Percentiles rank a stretch among this genome's conserved stretches.
Evolutionary conservation across 2,113 vertebrate species (phyloP).

Genomic region (Physeter macrocephalus): DNA sequence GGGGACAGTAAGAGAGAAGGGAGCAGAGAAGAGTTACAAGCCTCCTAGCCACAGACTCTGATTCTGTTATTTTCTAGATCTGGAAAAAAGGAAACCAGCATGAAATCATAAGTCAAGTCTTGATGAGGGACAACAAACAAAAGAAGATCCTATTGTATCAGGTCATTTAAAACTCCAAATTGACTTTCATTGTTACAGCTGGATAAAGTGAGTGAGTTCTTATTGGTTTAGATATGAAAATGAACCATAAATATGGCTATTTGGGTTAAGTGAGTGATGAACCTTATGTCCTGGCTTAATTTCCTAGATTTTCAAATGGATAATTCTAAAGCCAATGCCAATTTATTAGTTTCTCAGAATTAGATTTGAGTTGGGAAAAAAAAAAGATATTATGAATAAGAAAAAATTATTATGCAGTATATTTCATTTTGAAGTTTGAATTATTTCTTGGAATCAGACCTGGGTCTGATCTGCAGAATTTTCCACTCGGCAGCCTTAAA

Average conservation of each 20-base stretch:
- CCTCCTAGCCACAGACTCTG: background rate
- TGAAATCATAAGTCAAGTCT: background rate
- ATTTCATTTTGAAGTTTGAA: conserved; percentile 6
- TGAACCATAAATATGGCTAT: background rate
- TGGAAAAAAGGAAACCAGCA: background rate
- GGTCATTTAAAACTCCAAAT: background rate
- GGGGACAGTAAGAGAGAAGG: background rate
- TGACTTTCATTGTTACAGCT: conserved; percentile 7
- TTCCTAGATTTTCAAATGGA: conserved; percentile 10
- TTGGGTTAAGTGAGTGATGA: background rate
- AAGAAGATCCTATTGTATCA: background rate
- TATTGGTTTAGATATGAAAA: background rate
- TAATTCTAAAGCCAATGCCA: conserved; percentile 1
- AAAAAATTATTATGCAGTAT: background rate
- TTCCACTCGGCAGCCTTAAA: conserved; percentile 19
- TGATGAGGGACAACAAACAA: background rate
- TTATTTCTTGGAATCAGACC: conserved; percentile 37
- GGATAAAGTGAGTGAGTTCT: background rate
- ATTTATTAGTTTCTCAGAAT: conserved; percentile 33
- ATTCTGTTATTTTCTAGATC: background rate
- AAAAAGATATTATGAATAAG: background rate
- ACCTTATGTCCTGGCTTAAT: background rate
- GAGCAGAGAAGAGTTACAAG: background rate
- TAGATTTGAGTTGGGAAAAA: background rate
- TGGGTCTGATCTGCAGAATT: background rate